These are phyloP conservation scores for Sminthurides bifidus DNA, from an alignment of 1,140 invertebrate species.

Conservation along the genomic window DNA sequence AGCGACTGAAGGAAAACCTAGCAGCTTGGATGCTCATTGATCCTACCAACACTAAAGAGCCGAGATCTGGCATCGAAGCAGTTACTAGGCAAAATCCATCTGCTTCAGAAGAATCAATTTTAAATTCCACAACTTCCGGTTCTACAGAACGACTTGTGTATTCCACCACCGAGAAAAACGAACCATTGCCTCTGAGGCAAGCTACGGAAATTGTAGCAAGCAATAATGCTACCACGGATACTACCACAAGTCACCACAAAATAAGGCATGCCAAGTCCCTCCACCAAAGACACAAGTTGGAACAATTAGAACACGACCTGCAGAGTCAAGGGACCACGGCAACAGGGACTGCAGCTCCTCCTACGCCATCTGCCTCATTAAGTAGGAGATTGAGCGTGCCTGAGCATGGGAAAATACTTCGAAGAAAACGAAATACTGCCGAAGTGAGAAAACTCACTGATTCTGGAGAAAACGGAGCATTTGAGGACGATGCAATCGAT, in stretches of 20 bases:
- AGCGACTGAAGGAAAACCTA: constrained; percentile 16
- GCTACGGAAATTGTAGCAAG: too few species aligned
- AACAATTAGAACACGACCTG: not conserved
- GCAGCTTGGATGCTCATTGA: constrained; percentile 12
- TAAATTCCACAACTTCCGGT: not conserved
- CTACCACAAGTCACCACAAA: constrained; percentile 1
- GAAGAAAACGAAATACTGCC: not conserved
- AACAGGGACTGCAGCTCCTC: not conserved
- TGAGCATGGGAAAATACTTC: constrained; percentile 15
- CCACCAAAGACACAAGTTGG: too few species aligned
- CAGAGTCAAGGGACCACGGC: not conserved
- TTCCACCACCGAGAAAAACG: too few species aligned
- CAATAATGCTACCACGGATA: too few species aligned
- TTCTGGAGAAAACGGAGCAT: constrained; percentile 40
- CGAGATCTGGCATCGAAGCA: not conserved
- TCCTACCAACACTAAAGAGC: not conserved
- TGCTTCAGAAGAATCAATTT: not conserved
- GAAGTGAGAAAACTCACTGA: constrained; percentile 6
- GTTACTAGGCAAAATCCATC: not conserved
- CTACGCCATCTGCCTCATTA: too few species aligned
- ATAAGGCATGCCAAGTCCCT: constrained; percentile 1
- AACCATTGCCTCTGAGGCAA: too few species aligned
- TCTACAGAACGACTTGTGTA: too few species aligned
- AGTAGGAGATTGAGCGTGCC: not conserved
- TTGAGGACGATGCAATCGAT: constrained; percentile 43